phyloP scores from a whole-genome alignment of 1,140 invertebrate species.

The Arion vulgaris region DNA sequence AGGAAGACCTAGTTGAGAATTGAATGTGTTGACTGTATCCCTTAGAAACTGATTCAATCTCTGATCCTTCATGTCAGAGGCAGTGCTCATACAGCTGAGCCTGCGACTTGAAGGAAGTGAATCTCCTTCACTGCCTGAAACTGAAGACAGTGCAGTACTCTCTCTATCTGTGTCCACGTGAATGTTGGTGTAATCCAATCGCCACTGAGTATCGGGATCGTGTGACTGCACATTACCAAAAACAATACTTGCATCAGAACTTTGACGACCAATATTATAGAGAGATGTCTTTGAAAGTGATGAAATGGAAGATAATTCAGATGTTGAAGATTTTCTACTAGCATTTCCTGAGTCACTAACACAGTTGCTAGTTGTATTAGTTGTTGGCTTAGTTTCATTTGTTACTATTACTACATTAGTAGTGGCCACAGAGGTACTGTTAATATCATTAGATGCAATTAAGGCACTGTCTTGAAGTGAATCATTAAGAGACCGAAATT shows the following conservation, averaged over 20 bases:
- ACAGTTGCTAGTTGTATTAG: neutral
- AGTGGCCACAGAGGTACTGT: neutral
- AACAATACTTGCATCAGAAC: conserved; percentile 16
- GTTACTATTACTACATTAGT: neutral
- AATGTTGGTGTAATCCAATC: conserved; percentile 63
- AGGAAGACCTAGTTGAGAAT: neutral
- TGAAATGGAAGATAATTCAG: neutral
- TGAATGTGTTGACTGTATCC: conserved; percentile 28
- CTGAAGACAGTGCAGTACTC: conserved; percentile 26
- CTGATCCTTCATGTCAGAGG: conserved; percentile 20
- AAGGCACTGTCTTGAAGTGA: conserved; percentile 1
- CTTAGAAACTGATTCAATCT: conserved; percentile 38
- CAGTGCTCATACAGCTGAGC: conserved; percentile 26
- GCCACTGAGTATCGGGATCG: conserved; percentile 57
- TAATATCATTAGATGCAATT: neutral
- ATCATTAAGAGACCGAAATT: neutral
- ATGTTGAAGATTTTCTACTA: neutral
- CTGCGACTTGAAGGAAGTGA: neutral
- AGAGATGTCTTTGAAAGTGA: neutral
- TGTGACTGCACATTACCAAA: conserved; percentile 45
- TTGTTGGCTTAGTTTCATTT: neutral
- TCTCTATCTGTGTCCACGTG: conserved; percentile 61
- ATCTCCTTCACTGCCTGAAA: neutral
- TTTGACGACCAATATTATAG: conserved; percentile 8
- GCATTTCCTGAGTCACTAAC: neutral